Evolutionary conservation across 2,797 vertebrate genomes (phyloP).

Genomic region (Gymnopithys bicolor): DNA sequence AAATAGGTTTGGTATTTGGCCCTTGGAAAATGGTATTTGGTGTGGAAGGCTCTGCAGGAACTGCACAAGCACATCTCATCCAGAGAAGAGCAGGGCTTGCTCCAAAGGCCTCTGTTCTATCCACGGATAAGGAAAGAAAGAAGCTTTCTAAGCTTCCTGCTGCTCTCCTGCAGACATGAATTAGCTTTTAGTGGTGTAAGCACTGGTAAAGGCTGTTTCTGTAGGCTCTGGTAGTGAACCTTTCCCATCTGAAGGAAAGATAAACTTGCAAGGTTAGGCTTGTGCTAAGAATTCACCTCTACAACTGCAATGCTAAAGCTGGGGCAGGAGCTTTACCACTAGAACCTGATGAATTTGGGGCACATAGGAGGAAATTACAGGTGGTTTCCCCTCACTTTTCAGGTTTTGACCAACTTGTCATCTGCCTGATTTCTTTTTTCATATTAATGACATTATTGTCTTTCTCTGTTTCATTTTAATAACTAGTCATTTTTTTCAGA

Average conservation of each 20-base stretch:
- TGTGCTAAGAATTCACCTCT: background rate
- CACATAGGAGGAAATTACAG: background rate
- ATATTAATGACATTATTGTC: background rate
- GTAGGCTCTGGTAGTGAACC: rapidly evolving
- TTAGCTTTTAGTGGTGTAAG: background rate
- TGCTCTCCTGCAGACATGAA: background rate
- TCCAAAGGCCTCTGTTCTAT: background rate
- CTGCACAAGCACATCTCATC: background rate
- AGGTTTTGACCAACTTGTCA: background rate
- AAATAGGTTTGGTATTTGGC: background rate
- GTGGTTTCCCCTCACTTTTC: background rate
- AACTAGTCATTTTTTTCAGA: background rate
- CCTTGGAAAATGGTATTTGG: background rate
- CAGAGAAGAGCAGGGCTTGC: background rate
- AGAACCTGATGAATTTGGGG: background rate
- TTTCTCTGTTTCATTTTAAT: background rate
- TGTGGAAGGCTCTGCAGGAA: background rate
- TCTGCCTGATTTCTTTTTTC: background rate
- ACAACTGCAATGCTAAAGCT: background rate
- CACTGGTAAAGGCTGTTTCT: background rate
- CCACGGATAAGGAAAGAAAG: background rate
- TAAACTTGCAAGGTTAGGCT: background rate
- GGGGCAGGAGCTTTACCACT: background rate
- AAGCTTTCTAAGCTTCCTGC: background rate
- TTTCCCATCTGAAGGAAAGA: background rate